Evolutionary conservation across 2,797 vertebrate genomes (phyloP).

Genomic region (Squalus acanthias): DNA sequence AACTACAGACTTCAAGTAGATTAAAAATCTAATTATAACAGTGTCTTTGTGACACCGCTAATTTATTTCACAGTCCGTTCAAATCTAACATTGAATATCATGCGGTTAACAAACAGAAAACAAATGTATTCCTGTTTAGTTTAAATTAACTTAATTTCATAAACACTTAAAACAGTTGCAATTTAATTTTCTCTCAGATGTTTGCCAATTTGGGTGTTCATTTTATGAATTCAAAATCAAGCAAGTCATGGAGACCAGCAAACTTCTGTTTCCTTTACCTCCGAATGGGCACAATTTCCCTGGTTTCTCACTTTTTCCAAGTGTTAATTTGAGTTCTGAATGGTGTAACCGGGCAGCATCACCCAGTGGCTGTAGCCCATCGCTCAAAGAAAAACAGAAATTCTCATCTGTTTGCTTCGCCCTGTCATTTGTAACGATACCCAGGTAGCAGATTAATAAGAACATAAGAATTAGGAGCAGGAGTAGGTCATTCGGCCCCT

Average conservation of each 20-base stretch:
- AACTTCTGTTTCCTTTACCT: background rate
- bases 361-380: no score
- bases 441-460: no score
- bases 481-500: no score
- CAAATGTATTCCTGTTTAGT: background rate
- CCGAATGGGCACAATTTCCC: no score
- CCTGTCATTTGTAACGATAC: background rate
- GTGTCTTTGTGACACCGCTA: background rate
- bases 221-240: background rate
- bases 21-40: background rate
- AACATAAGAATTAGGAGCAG: no score
- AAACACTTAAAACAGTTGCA: background rate
- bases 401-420: background rate
- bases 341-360: background rate
- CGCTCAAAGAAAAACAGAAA: background rate
- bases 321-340: no score
- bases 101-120: background rate
- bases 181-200: background rate
- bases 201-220: background rate
- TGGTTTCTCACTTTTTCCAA: no score
- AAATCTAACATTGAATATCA: background rate
- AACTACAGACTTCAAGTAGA: background rate
- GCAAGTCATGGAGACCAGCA: background rate
- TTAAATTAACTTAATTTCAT: background rate
- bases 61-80: background rate